Evolutionary conservation across 2,797 vertebrate genomes (phyloP), one percentile per base, ranked within the genome.

Genomic region (Phoeniculus purpureus): DNA sequence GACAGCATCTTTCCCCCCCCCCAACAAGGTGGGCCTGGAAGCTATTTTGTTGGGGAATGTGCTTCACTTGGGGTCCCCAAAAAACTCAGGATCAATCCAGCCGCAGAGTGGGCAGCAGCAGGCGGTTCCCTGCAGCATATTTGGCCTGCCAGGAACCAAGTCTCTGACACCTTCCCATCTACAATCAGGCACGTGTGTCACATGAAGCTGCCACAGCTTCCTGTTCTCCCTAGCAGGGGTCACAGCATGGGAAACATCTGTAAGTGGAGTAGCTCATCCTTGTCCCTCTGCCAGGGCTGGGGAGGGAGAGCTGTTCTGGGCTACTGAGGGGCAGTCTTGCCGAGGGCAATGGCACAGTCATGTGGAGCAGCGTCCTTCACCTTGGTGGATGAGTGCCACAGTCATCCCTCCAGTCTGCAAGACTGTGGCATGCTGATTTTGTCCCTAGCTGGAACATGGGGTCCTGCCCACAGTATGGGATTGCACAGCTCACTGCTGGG

Each of bases 81-180:
- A 62, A 61, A 14, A 25, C 5, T n/a, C 55, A 43, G 45, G 19
- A 68, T 32, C 10, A 23, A 58, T 70, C 15, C 51, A 19, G 21
- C 70, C 32, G 27, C 18, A 45, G 27, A 12, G 20, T 3, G 68
- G 37, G 27, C 32, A 61, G 68, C 51, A 78, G 59, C 32, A 81
- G 18, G 11, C n/a, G 47, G 19, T 13, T 85, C 17, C 62, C 19
- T 1, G 1, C 71, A 81, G 25, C 9, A 6, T 0, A 0, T 15
- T 25, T 15, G 9, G 5, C 54, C n/a, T 77, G 10, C 45, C 16
- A 16, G 47, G 25, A 14, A 68, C 58, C 25, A 68, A 83, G 11
- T 26, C 29, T 32, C 3, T 2, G 16, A n/a, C 21, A 45, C 8
- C 23, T 76, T 90, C 16, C 29, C 22, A 4, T 79, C 40, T 68